Evolutionary conservation across 2,888 invertebrate species (phyloP).

Genomic region (Tipula helvola): DNA sequence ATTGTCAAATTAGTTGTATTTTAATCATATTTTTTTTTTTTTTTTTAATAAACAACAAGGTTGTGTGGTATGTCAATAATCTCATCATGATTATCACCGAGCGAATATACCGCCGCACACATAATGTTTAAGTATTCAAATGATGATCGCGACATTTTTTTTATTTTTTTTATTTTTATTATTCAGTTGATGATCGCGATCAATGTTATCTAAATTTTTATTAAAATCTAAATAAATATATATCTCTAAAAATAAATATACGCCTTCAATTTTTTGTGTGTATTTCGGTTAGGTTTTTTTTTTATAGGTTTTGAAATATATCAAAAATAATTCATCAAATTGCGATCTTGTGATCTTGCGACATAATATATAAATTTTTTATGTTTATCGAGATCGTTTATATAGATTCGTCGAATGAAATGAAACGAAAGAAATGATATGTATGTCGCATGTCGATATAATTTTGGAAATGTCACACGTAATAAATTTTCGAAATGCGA

Average conservation of each 20-base stretch:
- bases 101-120: neutral
- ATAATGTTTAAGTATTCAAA: neutral
- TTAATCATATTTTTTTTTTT: neutral
- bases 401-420: neutral
- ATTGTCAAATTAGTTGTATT: neutral
- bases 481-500: neutral
- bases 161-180: neutral
- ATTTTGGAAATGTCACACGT: neutral
- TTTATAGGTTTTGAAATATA: neutral
- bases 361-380: neutral
- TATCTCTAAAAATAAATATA: neutral
- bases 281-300: neutral
- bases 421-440: neutral
- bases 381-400: neutral
- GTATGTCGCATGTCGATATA: neutral
- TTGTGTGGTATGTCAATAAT: neutral
- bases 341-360: conserved; percentile 4
- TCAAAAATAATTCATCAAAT: conserved; percentile 4
- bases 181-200: neutral
- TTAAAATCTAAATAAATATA: neutral
- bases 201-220: neutral
- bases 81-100: neutral
- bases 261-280: neutral
- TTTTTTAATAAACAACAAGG: neutral
- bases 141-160: neutral